These are phyloP conservation scores for Phaethon lepturus DNA, from an alignment of 2,113 vertebrate genomes.

Conservation along the genomic window DNA sequence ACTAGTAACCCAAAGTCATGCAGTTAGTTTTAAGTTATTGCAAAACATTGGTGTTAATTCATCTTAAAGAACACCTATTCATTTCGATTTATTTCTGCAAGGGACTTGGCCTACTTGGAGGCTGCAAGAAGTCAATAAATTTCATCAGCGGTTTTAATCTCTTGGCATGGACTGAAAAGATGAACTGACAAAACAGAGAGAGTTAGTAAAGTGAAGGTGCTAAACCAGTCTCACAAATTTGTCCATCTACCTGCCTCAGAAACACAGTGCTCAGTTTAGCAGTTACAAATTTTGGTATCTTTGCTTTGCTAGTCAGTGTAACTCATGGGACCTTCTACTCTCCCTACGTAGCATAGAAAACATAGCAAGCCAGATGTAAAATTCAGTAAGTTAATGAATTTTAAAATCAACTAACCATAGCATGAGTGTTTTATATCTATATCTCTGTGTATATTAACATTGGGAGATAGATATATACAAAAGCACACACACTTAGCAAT, in stretches of 20 bases:
- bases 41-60: conserved; percentile 43
- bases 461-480: background rate
- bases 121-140: conserved; percentile 65
- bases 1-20: background rate
- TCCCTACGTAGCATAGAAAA: background rate
- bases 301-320: background rate
- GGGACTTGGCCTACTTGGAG: conserved; percentile 27
- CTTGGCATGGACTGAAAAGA: conserved; percentile 15
- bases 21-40: background rate
- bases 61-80: conserved; percentile 36
- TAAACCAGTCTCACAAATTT: background rate
- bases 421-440: background rate
- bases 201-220: background rate
- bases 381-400: background rate
- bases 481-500: background rate
- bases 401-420: background rate
- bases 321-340: background rate
- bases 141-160: conserved; percentile 49
- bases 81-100: conserved; percentile 49
- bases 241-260: background rate
- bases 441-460: background rate
- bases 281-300: background rate
- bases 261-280: background rate
- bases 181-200: background rate
- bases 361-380: background rate